Base-by-base conservation (phyloP, 2,888 invertebrate genomes). In the Hypomecis atomaria region DNA sequence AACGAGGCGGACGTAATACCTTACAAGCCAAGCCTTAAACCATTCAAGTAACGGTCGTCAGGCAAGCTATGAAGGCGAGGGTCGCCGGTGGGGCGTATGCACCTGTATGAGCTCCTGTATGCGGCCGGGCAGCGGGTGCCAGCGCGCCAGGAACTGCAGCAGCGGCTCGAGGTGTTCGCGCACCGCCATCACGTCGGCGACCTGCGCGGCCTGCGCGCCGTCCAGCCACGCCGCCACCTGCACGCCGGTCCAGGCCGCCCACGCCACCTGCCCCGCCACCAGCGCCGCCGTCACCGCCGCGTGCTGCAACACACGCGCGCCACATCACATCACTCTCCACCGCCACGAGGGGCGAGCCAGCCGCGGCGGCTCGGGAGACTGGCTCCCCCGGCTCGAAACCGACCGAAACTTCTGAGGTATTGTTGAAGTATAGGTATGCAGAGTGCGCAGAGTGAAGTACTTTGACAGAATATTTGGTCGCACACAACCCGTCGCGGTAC, bases 41-140 rank as follows among this genome's bases (percentile, higher is more conserved):
- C 23, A 2, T 23, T 23, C 1, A 3, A 23, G 23, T 23, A 23
- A 2, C 23, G 23, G 1, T 23, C 23, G 1, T 23, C 23, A n/a
- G 23, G 23, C 23, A 3, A 23, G 23, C 23, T n/a, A n/a, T n/a
- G 11, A 10, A 6, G 36, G n/a, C n/a, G n/a, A n/a, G 1, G 34
- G 0, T 4, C 2, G 5, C 4, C 36, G 43, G 23, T 40, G 42
- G 9, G 13, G 36, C 8, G 33, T 0, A 9, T 6, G 23, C 63
- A 81, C 86, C 75, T 81, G 44, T 1, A 87, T 60, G 44, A 87
- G 70, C 0, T 47, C 68, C 9, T 75, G 71, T 59, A 87, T 58
- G 55, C 66, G 76, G 33, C 73, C 70, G 1, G 84, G 82, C 69
- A 84, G 71, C 58, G 82, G 78, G 64, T 80, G 74, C 78, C 76